Evolutionary conservation across 2,888 invertebrate genomes (phyloP), one percentile per base, ranked within the genome.

Genomic region (Caenorhabditis sinica): DNA sequence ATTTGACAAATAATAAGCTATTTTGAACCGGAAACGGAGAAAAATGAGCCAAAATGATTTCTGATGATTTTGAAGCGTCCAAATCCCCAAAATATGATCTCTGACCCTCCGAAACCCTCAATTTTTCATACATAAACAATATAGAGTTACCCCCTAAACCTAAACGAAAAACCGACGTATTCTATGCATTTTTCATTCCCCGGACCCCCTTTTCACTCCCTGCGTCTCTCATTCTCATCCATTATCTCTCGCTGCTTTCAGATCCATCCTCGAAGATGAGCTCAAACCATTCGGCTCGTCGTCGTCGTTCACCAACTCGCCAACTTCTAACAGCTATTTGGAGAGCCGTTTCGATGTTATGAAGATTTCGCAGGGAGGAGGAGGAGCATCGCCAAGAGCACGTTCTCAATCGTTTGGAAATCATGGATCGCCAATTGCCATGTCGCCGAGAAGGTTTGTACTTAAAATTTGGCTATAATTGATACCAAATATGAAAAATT

Each of bases 281-380:
- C 73, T 88, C 58, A 75, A 83, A 51, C 86, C 87, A 4, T 87
- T 87, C 49, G 87, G 86, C 25, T 69, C 83, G 2, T 76, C 83
- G 9, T 65, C 58, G 0, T 36, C 65, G n/a, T 51, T 72, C 60
- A 76, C 76, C 20, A 82, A 75, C 36, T 77, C 86, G 33, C 69
- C 74, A 13, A 71, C 61, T 5, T 72, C 79, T 0, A 69, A 56
- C 33, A 77, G 45, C 25, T 84, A 81, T 58, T 23, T 87, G 61
- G 81, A 80, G 61, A 80, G 71, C n/a, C 82, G 86, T 15, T 82
- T 84, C 23, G 86, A 86, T 69, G 82, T 84, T 28, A 81, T 84
- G 58, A 80, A 73, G 51, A 13, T 40, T 6, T 8, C 73, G 9
- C 40, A 28, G 45, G 56, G 25, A 15, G 13, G 11, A 15, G 13